Evolutionary conservation across 2,113 vertebrate species (phyloP).

Genomic region (Empidonax traillii): DNA sequence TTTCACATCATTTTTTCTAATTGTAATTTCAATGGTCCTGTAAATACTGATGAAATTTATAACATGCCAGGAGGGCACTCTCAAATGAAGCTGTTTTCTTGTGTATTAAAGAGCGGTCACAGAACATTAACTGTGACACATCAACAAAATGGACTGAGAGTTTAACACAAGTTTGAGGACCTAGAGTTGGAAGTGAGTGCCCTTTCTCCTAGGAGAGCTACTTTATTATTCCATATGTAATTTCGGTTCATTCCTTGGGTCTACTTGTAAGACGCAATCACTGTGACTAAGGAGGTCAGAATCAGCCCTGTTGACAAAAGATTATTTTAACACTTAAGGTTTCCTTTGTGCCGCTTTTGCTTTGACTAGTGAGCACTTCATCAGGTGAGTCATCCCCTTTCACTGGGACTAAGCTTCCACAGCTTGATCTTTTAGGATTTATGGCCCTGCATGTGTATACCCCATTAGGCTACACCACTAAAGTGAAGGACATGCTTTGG

Average conservation of each 20-base stretch:
- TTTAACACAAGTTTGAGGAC: conserved; percentile 37
- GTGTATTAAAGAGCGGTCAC: conserved; percentile 3
- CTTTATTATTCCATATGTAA: background rate
- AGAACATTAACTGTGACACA: background rate
- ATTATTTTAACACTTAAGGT: background rate
- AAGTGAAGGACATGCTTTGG: background rate
- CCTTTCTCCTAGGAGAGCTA: background rate
- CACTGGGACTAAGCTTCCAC: conserved; percentile 28
- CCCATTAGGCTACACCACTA: background rate
- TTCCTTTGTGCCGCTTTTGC: conserved; percentile 8
- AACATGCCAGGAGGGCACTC: background rate
- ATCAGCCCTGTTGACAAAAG: conserved; percentile 30
- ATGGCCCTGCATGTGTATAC: background rate
- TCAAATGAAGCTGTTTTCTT: conserved; percentile 38
- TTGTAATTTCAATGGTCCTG: background rate
- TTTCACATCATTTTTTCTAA: background rate
- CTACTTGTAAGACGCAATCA: background rate
- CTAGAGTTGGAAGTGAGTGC: background rate
- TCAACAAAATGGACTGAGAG: background rate
- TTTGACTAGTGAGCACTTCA: conserved; percentile 33
- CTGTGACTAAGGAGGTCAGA: conserved; percentile 11
- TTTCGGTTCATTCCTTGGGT: background rate
- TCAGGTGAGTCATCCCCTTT: conserved; percentile 49
- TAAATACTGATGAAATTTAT: conserved; percentile 15
- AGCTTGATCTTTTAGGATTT: conserved; percentile 44